Conservation (phyloP, 2,888 invertebrate species). For the Spisula solida region DNA sequence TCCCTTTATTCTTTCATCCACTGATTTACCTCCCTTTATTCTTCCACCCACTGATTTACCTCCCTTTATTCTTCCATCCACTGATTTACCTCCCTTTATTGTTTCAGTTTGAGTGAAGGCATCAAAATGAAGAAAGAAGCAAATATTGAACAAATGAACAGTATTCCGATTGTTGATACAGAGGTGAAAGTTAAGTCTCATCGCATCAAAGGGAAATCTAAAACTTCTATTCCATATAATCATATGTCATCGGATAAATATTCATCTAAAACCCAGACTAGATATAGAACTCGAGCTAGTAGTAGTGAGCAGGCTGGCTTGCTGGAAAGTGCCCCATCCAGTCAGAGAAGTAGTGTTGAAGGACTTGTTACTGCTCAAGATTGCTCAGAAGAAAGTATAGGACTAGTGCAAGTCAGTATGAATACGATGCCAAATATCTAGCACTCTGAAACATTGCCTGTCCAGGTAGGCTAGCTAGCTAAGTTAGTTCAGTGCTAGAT, state of each 20-base stretch:
- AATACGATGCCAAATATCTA: constrained; percentile 64
- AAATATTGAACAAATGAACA: constrained; percentile 60
- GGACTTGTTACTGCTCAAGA: constrained; percentile 54
- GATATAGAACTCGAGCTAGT: constrained; percentile 71
- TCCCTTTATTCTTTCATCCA: too few relatives aligned
- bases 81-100: constrained; percentile 15
- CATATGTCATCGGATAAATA: constrained; percentile 65
- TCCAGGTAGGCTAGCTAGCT: too few relatives aligned
- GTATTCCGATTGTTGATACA: constrained; percentile 68
- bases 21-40: too few relatives aligned
- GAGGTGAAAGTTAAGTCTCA: constrained; percentile 73
- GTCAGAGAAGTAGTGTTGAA: constrained; percentile 76
- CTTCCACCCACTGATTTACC: background rate
- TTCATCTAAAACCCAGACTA: constrained; percentile 64
- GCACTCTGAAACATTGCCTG: background rate
- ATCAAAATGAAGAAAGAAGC: constrained; percentile 61
- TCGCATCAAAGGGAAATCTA: constrained; percentile 68
- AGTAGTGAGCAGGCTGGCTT: constrained; percentile 78
- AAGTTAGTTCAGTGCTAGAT: too few relatives aligned
- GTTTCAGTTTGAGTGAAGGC: constrained; percentile 62
- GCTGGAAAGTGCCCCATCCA: constrained; percentile 77
- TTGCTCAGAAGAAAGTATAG: constrained; percentile 65
- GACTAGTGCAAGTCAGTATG: constrained; percentile 66
- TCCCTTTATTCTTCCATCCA: background rate
- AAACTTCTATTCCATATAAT: constrained; percentile 72